Evolutionary conservation across 2,113 vertebrate genomes (phyloP).

Genomic region (Micromys minutus): DNA sequence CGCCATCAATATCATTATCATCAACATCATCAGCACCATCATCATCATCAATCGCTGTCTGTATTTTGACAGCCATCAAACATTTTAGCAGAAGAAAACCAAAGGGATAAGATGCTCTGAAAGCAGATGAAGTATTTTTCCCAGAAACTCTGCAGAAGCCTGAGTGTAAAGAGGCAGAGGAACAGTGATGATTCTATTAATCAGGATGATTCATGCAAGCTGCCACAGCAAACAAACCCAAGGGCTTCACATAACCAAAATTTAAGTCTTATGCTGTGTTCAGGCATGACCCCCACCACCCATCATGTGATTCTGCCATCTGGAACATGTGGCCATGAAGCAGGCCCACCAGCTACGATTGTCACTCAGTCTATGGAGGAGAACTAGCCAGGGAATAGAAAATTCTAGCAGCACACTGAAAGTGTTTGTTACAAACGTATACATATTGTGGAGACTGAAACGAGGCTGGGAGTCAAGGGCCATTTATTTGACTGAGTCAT

Average conservation of each 20-base stretch:
- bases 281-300: background rate
- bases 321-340: background rate
- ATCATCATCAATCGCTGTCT: background rate
- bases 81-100: background rate
- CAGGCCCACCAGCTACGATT: background rate
- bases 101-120: background rate
- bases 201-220: background rate
- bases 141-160: background rate
- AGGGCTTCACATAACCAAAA: background rate
- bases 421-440: background rate
- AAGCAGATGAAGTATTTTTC: background rate
- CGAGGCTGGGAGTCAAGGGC: background rate
- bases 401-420: background rate
- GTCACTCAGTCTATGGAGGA: background rate
- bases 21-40: background rate
- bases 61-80: background rate
- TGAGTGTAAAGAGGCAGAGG: background rate
- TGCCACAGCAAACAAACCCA: background rate
- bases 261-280: background rate
- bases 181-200: background rate
- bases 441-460: background rate
- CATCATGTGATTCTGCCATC: background rate
- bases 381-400: background rate
- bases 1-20: background rate
- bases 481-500: background rate